A percentile compares a stretch with the other conserved stretches of the same genome.
Conservation (phyloP, 2,113 vertebrate genomes). For the Hyperopisus bebe region DNA sequence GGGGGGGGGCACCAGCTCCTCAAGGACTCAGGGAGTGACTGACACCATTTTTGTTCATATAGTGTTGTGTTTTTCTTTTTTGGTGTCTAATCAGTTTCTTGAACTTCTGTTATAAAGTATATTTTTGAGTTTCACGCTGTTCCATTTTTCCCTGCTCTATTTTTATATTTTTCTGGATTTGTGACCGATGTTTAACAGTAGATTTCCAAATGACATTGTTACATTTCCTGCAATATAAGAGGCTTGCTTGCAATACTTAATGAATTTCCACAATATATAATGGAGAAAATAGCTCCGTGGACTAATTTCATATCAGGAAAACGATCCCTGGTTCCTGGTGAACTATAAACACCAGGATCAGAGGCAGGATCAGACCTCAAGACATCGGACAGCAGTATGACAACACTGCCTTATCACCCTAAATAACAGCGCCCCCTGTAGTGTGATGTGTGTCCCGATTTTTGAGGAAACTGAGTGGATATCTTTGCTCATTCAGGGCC, state of each 20-base stretch:
- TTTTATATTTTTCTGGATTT: background rate
- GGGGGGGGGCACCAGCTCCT: no score
- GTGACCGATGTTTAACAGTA: background rate
- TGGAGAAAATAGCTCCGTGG: background rate
- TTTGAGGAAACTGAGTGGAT: background rate
- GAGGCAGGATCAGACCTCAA: background rate
- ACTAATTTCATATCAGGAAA: background rate
- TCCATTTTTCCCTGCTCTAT: background rate
- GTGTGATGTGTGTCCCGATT: background rate
- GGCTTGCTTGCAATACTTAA: background rate
- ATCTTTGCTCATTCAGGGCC: conserved; percentile 44
- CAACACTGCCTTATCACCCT: background rate
- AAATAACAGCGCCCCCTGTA: background rate
- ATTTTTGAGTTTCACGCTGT: background rate
- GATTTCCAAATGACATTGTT: background rate
- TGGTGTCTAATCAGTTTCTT: background rate
- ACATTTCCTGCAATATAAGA: background rate
- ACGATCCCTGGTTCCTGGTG: background rate
- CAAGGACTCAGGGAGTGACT: background rate
- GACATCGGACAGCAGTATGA: background rate
- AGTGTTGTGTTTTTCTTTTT: background rate
- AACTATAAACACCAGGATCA: background rate
- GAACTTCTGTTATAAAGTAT: background rate
- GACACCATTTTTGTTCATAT: background rate
- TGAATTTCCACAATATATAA: background rate